These are phyloP conservation scores for Chrysogorgia sp. DNA, from an alignment of 92 coral and sea anemone species.

Conservation along the genomic window DNA sequence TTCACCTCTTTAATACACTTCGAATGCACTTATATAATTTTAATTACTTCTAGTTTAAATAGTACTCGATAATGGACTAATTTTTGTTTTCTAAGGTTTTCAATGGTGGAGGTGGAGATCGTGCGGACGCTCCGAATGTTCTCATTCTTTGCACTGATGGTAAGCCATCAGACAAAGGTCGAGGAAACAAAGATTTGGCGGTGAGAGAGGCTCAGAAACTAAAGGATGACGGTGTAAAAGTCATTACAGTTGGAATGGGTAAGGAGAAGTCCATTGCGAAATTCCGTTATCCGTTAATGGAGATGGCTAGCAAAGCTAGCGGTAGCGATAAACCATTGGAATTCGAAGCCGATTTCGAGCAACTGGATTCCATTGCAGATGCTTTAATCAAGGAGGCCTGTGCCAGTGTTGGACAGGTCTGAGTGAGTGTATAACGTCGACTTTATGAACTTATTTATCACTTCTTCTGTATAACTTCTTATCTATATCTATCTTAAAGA, in stretches of 20 bases:
- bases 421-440: too few relatives aligned
- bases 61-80: too few relatives aligned
- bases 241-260: constrained; percentile 27
- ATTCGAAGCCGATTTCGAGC: constrained; percentile 10
- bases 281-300: neutral
- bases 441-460: too few relatives aligned
- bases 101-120: constrained; percentile 24
- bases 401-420: neutral
- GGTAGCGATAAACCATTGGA: constrained; percentile 2
- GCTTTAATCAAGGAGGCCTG: constrained; percentile 15
- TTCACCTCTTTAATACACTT: too few relatives aligned
- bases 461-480: too few relatives aligned
- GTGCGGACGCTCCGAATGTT: constrained; percentile 15
- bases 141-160: constrained; percentile 26
- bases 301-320: constrained; percentile 20
- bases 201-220: constrained; percentile 14
- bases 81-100: constrained; percentile 2
- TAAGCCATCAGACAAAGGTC: neutral
- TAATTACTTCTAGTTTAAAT: too few relatives aligned
- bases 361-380: constrained; percentile 10
- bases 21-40: too few relatives aligned
- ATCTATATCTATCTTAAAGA: too few relatives aligned
- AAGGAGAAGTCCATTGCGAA: neutral
- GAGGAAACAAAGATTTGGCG: neutral
- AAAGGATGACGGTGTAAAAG: constrained; percentile 16